Evolutionary conservation across 2,113 vertebrate genomes (phyloP).

Genomic region (Mirza zaza): DNA sequence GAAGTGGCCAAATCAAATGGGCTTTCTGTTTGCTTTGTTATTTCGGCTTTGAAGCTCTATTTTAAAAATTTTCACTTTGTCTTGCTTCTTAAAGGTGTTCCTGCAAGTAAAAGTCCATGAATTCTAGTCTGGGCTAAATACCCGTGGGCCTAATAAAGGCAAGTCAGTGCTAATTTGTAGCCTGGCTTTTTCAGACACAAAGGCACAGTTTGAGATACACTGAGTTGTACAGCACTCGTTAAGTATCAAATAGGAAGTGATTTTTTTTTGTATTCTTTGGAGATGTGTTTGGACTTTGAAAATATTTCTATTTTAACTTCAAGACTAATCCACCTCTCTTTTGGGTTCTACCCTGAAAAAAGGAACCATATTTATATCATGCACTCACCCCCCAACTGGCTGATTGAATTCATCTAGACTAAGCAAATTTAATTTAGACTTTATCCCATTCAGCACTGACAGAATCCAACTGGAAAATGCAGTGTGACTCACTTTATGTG

Average conservation of each 20-base stretch:
- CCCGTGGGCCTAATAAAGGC: background rate
- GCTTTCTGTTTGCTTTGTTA: constrained; percentile 60
- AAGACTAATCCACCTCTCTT: background rate
- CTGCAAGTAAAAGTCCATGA: constrained; percentile 31
- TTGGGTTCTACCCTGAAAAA: background rate
- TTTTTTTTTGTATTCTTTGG: background rate
- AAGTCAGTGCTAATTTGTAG: constrained; percentile 63
- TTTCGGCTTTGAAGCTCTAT: constrained; percentile 53
- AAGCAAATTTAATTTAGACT: background rate
- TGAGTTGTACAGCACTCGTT: constrained; percentile 5
- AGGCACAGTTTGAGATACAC: constrained; percentile 32
- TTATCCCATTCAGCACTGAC: background rate
- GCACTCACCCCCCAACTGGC: background rate
- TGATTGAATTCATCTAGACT: background rate
- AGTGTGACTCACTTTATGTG: background rate
- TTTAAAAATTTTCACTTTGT: constrained; percentile 64
- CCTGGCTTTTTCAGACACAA: constrained; percentile 45
- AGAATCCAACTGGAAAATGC: background rate
- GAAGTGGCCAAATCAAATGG: constrained; percentile 49
- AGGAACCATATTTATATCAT: background rate
- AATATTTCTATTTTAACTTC: constrained; percentile 54
- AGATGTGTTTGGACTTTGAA: constrained; percentile 58
- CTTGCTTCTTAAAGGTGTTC: constrained; percentile 55
- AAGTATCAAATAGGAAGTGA: constrained; percentile 50
- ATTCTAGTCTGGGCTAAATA: constrained; percentile 31